Evolutionary conservation across 2,113 vertebrate genomes (phyloP).

Genomic region (Vidua chalybeata): DNA sequence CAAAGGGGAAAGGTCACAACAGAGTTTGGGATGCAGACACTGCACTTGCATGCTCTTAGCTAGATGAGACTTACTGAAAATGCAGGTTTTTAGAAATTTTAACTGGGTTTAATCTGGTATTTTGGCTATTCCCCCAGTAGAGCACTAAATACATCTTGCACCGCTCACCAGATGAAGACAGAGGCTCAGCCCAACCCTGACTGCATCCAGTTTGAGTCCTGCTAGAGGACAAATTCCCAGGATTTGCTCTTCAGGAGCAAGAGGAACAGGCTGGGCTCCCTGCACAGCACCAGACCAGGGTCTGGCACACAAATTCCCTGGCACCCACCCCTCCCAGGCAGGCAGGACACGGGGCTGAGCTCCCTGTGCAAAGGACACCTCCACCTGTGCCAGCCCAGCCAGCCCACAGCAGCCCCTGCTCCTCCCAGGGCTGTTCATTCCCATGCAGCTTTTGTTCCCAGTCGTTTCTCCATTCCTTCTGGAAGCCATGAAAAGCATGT

Average conservation of each 20-base stretch:
- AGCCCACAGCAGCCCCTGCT: background rate
- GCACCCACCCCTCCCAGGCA: background rate
- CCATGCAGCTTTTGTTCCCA: constrained; percentile 5
- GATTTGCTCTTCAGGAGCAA: background rate
- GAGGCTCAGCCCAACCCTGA: background rate
- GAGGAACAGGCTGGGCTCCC: background rate
- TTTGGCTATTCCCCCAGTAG: background rate
- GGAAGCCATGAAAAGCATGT: constrained; percentile 34
- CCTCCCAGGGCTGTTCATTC: background rate
- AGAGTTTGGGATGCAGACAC: background rate
- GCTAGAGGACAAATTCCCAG: background rate
- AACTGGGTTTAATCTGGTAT: background rate
- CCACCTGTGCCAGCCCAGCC: background rate
- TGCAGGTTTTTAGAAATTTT: background rate
- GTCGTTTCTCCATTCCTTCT: background rate
- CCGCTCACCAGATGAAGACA: rapidly evolving
- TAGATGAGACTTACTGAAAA: background rate
- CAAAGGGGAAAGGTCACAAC: background rate
- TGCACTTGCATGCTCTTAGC: background rate
- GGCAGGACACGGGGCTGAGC: background rate
- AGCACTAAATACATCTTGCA: background rate
- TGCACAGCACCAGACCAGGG: rapidly evolving
- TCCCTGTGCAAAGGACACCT: background rate
- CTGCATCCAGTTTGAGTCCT: background rate
- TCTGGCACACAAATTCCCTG: background rate